Percentiles rank a stretch among this genome's conserved stretches.
Evolutionary conservation across 2,888 invertebrate genomes (phyloP).

Genomic region (Rhamphomyia laevipes): DNA sequence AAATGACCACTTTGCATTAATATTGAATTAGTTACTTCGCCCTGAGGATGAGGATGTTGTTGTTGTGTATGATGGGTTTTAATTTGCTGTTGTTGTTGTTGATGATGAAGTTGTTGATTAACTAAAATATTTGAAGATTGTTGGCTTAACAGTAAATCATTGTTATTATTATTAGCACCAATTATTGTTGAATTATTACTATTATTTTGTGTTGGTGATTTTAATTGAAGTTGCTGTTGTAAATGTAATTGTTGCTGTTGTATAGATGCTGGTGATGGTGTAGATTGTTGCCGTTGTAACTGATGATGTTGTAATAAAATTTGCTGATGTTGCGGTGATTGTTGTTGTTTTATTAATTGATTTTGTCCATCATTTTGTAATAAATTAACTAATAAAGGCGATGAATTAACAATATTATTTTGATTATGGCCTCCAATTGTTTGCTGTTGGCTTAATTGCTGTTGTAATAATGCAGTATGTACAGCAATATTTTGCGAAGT

Average conservation of each 20-base stretch:
- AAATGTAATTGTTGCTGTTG: slow-evolving; percentile 15
- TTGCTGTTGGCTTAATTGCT: slow-evolving; percentile 3
- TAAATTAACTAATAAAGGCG: slow-evolving; percentile 82
- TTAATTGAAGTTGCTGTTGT: background rate
- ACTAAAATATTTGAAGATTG: background rate
- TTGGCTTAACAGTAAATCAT: background rate
- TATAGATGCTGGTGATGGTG: slow-evolving; percentile 20
- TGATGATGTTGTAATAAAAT: slow-evolving; percentile 8
- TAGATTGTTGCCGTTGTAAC: slow-evolving; percentile 13
- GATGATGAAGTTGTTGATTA: background rate
- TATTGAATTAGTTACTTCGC: background rate
- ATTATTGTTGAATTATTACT: background rate
- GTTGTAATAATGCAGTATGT: background rate
- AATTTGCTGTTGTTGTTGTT: no score
- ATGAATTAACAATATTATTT: slow-evolving; percentile 62
- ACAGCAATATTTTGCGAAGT: background rate
- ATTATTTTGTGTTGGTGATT: background rate
- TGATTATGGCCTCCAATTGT: slow-evolving; percentile 7
- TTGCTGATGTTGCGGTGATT: slow-evolving; percentile 22
- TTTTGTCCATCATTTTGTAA: slow-evolving; percentile 66
- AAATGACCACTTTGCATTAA: slow-evolving; percentile 5
- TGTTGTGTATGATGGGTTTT: slow-evolving; percentile 4
- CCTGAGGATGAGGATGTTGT: background rate
- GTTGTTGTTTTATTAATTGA: slow-evolving; percentile 23
- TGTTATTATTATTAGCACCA: background rate